Conservation (phyloP, 2,888 invertebrate species). For the Cryptophagus acutangulus region DNA sequence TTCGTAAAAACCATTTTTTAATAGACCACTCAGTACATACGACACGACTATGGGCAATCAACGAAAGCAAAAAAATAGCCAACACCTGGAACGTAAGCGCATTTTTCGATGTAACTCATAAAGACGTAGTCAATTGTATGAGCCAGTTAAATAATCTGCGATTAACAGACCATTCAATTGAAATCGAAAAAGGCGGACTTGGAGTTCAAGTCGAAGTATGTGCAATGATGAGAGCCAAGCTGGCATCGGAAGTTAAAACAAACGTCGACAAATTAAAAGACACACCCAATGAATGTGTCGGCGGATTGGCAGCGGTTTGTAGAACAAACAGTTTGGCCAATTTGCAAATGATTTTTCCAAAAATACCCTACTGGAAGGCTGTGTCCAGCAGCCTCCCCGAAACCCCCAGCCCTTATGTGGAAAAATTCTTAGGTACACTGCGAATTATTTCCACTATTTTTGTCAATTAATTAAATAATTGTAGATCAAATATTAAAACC, state of each 20-base stretch:
- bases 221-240: constrained; percentile 72
- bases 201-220: constrained; percentile 77
- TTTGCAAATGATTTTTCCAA: constrained; percentile 77
- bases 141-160: constrained; percentile 54
- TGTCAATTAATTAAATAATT: constrained; percentile 28
- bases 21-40: constrained; percentile 76
- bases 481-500: constrained; percentile 71
- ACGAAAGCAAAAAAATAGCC: constrained; percentile 66
- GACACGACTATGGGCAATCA: constrained; percentile 70
- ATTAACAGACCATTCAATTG: constrained; percentile 57
- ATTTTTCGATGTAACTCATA: constrained; percentile 65
- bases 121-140: constrained; percentile 60
- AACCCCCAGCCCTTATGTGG: constrained; percentile 61
- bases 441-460: not conserved
- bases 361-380: constrained; percentile 61
- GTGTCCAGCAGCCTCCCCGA: constrained; percentile 45
- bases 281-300: constrained; percentile 65
- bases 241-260: constrained; percentile 71
- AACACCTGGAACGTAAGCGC: constrained; percentile 71
- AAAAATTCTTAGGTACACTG: constrained; percentile 61
- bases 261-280: constrained; percentile 64
- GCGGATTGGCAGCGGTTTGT: constrained; percentile 68
- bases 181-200: constrained; percentile 52
- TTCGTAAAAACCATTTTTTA: constrained; percentile 12
- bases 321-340: constrained; percentile 74